phyloP scores from a whole-genome alignment of 2,888 invertebrate genomes.

The Zaprionus lineosus region DNA sequence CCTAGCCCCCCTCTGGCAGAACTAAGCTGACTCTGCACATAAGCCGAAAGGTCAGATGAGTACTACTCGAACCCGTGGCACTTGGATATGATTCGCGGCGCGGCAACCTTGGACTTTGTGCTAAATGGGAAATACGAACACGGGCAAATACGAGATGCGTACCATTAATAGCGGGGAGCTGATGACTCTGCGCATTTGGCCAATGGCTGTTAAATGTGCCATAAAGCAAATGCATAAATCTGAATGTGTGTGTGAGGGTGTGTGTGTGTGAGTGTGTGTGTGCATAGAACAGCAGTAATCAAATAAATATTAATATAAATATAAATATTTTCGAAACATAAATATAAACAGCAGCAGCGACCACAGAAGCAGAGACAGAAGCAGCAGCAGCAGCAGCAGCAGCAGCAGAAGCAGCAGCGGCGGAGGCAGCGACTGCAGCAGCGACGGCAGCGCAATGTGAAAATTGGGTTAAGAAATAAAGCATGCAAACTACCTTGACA shows the following conservation, averaged over 20 bases:
- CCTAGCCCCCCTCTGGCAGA: no score
- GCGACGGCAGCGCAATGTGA: constrained; percentile 26
- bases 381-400: constrained; percentile 1
- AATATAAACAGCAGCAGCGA: no score
- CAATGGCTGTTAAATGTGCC: constrained; percentile 6
- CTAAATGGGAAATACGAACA: constrained; percentile 9
- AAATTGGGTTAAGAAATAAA: constrained; percentile 75
- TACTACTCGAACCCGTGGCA: no score
- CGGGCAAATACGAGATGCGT: constrained; percentile 21
- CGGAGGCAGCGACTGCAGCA: neutral
- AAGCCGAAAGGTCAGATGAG: neutral
- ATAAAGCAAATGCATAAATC: neutral
- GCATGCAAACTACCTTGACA: constrained; percentile 74
- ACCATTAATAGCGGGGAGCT: constrained; percentile 34
- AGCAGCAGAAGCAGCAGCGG: neutral
- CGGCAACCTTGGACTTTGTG: constrained; percentile 45
- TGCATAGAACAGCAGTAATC: constrained; percentile 20
- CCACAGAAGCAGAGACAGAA: constrained; percentile 7
- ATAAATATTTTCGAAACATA: constrained; percentile 2
- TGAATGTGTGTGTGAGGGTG: neutral
- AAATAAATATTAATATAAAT: constrained; percentile 11
- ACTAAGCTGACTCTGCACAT: no score
- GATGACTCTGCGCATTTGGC: constrained; percentile 26
- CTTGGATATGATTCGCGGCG: constrained; percentile 17
- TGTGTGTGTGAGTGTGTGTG: neutral